These are phyloP conservation scores for Cyanoliseus patagonus DNA, from an alignment of 2,113 vertebrate species.

Conservation along the genomic window DNA sequence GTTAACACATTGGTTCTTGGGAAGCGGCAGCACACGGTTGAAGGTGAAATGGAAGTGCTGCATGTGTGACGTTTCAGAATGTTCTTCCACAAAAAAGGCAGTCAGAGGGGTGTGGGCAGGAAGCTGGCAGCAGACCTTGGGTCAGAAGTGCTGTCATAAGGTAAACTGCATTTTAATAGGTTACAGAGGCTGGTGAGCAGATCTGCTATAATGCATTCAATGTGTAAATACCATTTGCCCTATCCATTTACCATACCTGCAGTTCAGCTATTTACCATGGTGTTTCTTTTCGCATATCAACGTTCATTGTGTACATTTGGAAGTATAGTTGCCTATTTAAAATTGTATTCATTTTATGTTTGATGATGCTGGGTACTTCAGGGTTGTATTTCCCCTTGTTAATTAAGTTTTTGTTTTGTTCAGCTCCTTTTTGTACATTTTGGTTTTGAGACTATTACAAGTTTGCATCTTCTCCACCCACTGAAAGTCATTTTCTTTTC, in stretches of 20 bases:
- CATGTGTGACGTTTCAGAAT: slow-evolving; percentile 6
- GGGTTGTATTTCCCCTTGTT: slow-evolving; percentile 70
- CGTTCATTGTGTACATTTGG: slow-evolving; percentile 67
- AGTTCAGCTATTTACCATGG: slow-evolving; percentile 61
- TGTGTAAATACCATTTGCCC: slow-evolving; percentile 78
- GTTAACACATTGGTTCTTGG: slow-evolving; percentile 52
- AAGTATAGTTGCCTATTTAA: slow-evolving; percentile 69
- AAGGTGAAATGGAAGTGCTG: slow-evolving; percentile 43
- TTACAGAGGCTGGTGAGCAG: slow-evolving; percentile 48
- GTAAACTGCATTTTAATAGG: slow-evolving; percentile 59
- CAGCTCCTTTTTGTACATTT: slow-evolving; percentile 72
- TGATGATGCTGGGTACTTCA: slow-evolving; percentile 70
- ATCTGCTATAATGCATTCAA: slow-evolving; percentile 45
- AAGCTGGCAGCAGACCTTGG: slow-evolving; percentile 24
- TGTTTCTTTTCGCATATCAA: slow-evolving; percentile 69
- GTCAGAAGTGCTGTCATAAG: slow-evolving; percentile 59
- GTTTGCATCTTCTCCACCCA: slow-evolving; percentile 69
- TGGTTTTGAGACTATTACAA: slow-evolving; percentile 62
- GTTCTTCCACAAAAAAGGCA: slow-evolving; percentile 37
- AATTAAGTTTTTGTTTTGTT: slow-evolving; percentile 70
- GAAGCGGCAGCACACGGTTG: slow-evolving; percentile 30
- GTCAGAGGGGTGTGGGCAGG: slow-evolving; percentile 48
- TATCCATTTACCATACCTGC: slow-evolving; percentile 55
- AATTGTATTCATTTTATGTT: slow-evolving; percentile 68
- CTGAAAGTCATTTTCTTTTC: slow-evolving; percentile 66